Evolutionary conservation across 2,888 invertebrate species (phyloP).

Genomic region (Drosophila robusta): DNA sequence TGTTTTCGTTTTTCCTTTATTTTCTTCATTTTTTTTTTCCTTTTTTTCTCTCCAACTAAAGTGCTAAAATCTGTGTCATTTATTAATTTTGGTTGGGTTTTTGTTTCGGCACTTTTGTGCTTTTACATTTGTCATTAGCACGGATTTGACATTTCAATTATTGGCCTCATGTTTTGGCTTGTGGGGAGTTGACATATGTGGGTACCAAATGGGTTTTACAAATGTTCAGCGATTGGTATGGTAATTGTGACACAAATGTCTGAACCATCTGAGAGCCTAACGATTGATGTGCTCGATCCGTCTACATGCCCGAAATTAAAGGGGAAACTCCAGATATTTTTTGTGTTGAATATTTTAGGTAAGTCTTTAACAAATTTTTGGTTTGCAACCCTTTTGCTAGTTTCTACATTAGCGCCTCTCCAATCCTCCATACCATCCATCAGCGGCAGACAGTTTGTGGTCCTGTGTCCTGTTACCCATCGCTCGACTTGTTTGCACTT

Average conservation of each 20-base stretch:
- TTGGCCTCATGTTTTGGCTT: slow-evolving; percentile 39
- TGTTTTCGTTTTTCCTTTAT: slow-evolving; percentile 17
- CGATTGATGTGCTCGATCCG: slow-evolving; percentile 23
- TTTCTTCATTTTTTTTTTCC: not conserved
- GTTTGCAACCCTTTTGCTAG: slow-evolving; percentile 35
- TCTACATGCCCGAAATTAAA: not conserved
- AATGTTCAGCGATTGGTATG: slow-evolving; percentile 33
- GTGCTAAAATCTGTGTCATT: slow-evolving; percentile 78
- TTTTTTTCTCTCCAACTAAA: slow-evolving; percentile 51
- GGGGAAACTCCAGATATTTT: not conserved
- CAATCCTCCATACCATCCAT: slow-evolving; percentile 58
- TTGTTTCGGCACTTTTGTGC: slow-evolving; percentile 31
- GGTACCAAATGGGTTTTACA: slow-evolving; percentile 48
- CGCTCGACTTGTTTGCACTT: slow-evolving; percentile 73
- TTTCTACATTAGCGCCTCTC: slow-evolving; percentile 49
- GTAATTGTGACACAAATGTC: slow-evolving; percentile 46
- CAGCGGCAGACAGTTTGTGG: slow-evolving; percentile 53
- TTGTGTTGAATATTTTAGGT: not conserved
- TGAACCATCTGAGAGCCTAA: not conserved
- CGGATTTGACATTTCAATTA: slow-evolving; percentile 79
- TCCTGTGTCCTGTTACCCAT: slow-evolving; percentile 41
- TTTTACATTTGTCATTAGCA: slow-evolving; percentile 74
- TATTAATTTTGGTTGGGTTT: slow-evolving; percentile 64
- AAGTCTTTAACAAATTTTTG: not conserved
- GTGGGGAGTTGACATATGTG: slow-evolving; percentile 41